Evolutionary conservation across 1,140 invertebrate species (phyloP).

Genomic region (Batillaria attramentaria): DNA sequence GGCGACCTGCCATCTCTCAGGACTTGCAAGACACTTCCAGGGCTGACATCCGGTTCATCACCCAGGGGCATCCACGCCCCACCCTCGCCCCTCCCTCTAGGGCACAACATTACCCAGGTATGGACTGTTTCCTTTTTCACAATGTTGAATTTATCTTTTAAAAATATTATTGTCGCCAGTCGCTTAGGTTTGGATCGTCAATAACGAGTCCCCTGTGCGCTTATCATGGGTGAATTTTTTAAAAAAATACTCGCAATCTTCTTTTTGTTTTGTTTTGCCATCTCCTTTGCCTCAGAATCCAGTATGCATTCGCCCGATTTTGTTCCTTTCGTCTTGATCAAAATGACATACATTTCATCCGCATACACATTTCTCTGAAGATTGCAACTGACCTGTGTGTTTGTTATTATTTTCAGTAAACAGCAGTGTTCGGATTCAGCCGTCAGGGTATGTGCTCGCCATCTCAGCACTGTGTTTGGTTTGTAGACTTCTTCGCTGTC

Average conservation of each 20-base stretch:
- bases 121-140: not conserved
- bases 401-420: no score
- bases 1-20: not conserved
- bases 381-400: no score
- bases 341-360: no score
- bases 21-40: not conserved
- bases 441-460: no score
- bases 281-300: not conserved
- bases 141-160: not conserved
- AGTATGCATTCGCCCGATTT: no score
- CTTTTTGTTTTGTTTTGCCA: not conserved
- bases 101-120: not conserved
- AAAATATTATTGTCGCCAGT: not conserved
- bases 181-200: not conserved
- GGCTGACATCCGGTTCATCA: slow-evolving; percentile 1
- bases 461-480: no score
- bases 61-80: not conserved
- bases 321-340: no score
- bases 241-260: not conserved
- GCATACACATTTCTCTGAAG: no score
- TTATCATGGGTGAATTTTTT: not conserved
- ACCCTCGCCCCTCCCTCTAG: not conserved
- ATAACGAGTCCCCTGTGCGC: not conserved
- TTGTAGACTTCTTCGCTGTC: no score
- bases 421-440: no score